Evolutionary conservation across 2,113 vertebrate species (phyloP).

Genomic region (Todiramphus saurophagus): DNA sequence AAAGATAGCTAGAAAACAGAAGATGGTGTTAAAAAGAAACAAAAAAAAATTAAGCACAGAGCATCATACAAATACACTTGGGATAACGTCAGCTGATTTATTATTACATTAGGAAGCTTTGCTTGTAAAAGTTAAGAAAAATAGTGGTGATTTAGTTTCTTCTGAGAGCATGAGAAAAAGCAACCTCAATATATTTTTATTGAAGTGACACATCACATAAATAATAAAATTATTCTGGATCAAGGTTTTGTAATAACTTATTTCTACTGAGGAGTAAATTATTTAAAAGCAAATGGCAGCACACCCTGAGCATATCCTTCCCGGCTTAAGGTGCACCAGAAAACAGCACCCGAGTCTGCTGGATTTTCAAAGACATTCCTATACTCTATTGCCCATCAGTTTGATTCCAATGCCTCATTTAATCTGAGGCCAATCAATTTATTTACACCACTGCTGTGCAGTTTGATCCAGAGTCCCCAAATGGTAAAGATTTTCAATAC

Average conservation of each 20-base stretch:
- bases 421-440: not conserved
- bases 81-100: slow-evolving; percentile 16
- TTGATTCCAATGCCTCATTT: not conserved
- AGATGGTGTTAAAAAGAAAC: not conserved
- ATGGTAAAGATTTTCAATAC: not conserved
- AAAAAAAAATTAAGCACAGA: not conserved
- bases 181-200: not conserved
- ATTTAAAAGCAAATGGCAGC: slow-evolving; percentile 4
- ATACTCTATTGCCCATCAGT: not conserved
- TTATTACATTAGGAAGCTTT: not conserved
- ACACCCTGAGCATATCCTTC: not conserved
- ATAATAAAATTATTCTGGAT: slow-evolving; percentile 13
- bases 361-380: not conserved
- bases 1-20: not conserved
- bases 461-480: not conserved
- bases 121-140: slow-evolving; percentile 1
- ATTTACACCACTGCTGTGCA: not conserved
- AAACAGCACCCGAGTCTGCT: not conserved
- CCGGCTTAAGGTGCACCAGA: not conserved
- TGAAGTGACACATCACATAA: slow-evolving; percentile 11
- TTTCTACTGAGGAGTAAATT: not conserved
- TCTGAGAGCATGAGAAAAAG: not conserved
- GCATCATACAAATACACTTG: not conserved
- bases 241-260: slow-evolving; percentile 11
- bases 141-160: not conserved